Base-by-base conservation (phyloP, 2,888 invertebrate species). In the Phalera bucephala region DNA sequence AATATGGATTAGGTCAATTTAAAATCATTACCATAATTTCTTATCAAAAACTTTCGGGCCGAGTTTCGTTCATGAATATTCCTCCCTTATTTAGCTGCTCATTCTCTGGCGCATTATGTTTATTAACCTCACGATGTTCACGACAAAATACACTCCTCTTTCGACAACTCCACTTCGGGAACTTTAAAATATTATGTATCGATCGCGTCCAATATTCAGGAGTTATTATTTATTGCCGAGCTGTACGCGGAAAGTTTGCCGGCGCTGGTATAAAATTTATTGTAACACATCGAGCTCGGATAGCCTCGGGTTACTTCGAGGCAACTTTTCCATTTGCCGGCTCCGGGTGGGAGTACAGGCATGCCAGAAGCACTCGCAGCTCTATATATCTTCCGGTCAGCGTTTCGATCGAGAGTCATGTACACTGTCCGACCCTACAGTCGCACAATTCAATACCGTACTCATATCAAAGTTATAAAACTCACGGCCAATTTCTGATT, bases 11-110 rank as follows among this genome's bases (percentile, higher is more conserved):
- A 75, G 79, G 75, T 80, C 80, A 76, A 80, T 80, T 80, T 78
- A 77, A 80, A 82, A 80, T 78, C 63, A 82, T 82, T 81, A 78
- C 74, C 80, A 81, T 81, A 81, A 82, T 80, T 78, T 77, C 77
- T 77, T 78, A 78, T 74, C 71, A 66, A 63, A 72, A 80, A 80
- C 75, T 80, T n/a, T 80, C 68, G 64, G 57, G 69, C 69, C 55
- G 66, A 72, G 72, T 72, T 74, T 58, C 53, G 48, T 47, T 71
- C 65, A 78, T 82, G 80, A 81, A 81, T 81, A 81, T 80, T 80
- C 72, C 63, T 54, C 54, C 63, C 63, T 67, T 65, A 65, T 68
- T 73, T 63, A 59, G 61, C 45, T 65, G 69, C 55, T 69, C 65
- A 62, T 66, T 72, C 52, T 61, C 45, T 45, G 52, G 58, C 55